Conservation (phyloP, 2,888 invertebrate species). For the Hypomecis atomaria region DNA sequence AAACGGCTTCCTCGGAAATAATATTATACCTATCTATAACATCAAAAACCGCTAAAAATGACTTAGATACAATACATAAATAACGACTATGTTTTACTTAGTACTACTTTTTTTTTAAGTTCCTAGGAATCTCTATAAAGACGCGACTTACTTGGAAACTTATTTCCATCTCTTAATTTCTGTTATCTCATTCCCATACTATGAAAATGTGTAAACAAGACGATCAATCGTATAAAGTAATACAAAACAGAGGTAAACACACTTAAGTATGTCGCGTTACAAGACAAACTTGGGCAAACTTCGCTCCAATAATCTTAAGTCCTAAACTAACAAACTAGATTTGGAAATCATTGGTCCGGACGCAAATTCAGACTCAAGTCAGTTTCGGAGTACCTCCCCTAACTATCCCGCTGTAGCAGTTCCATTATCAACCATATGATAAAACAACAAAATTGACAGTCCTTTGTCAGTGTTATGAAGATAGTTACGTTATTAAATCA, state of each 20-base stretch:
- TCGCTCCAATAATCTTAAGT: conserved; percentile 53
- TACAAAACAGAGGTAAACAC: conserved; percentile 11
- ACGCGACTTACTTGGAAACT: too few species aligned
- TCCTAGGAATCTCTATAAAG: too few species aligned
- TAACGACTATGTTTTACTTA: too few species aligned
- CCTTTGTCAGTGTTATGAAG: background rate
- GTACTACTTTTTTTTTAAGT: too few species aligned
- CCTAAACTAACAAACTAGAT: conserved; percentile 70
- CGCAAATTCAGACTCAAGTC: conserved; percentile 51
- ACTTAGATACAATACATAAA: too few species aligned
- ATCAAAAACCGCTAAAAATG: too few species aligned
- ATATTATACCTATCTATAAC: too few species aligned
- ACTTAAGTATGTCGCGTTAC: conserved; percentile 35
- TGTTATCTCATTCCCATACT: background rate
- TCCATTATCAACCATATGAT: conserved; percentile 34
- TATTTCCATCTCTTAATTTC: background rate
- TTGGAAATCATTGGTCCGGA: conserved; percentile 62
- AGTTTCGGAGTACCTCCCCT: conserved; percentile 23
- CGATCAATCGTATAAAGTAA: conserved; percentile 1
- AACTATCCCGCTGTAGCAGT: conserved; percentile 8
- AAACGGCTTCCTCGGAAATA: too few species aligned
- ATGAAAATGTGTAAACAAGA: conserved; percentile 7
- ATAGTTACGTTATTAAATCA: conserved; percentile 17
- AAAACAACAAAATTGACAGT: background rate
- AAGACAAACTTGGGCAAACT: conserved; percentile 50